A percentile compares a stretch with the other conserved stretches of the same genome.
phyloP scores from a whole-genome alignment of 2,888 invertebrate species.

The Tenthredo notha region DNA sequence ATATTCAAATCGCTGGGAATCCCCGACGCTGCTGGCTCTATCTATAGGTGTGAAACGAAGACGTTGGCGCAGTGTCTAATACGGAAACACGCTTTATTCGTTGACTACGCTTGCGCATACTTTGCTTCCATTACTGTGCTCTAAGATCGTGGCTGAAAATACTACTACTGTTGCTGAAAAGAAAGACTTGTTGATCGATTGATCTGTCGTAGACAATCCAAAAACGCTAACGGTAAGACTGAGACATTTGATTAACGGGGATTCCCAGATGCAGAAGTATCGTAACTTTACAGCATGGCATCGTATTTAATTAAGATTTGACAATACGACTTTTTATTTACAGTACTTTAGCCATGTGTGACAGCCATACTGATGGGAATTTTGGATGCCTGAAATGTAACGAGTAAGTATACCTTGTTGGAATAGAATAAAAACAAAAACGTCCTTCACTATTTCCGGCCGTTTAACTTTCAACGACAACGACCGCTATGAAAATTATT shows the following conservation, averaged over 20 bases:
- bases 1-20: background rate
- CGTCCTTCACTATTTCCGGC: slow-evolving; percentile 6
- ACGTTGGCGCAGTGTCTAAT: background rate
- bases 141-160: background rate
- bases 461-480: background rate
- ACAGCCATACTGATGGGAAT: background rate
- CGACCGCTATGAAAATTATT: background rate
- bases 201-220: background rate
- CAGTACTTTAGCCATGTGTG: slow-evolving; percentile 7
- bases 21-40: background rate
- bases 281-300: background rate
- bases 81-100: background rate
- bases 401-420: background rate
- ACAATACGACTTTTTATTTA: background rate
- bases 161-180: background rate
- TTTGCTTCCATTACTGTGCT: background rate
- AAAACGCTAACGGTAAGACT: background rate
- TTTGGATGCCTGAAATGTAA: slow-evolving; percentile 2
- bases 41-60: background rate
- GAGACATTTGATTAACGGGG: background rate
- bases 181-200: background rate
- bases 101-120: background rate
- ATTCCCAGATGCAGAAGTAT: background rate
- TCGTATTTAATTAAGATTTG: background rate
- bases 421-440: slow-evolving; percentile 5